Evolutionary conservation across 2,113 vertebrate genomes (phyloP).

Genomic region (Melanocharis versteri): DNA sequence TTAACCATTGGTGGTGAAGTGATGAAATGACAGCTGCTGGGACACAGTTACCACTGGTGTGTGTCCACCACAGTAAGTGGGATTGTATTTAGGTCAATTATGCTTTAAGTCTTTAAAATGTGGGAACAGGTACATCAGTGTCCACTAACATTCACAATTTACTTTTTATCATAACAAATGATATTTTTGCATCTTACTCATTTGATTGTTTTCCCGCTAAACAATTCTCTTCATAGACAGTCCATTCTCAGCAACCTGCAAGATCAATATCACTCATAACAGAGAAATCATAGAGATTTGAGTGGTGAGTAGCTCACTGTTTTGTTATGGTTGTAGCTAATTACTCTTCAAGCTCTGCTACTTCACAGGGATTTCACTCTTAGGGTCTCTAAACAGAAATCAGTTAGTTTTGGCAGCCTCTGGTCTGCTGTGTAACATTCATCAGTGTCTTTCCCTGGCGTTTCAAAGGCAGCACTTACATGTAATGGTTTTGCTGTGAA

Average conservation of each 20-base stretch:
- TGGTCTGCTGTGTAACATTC: slow-evolving; percentile 36
- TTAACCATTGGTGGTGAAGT: background rate
- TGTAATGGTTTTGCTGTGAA: slow-evolving; percentile 67
- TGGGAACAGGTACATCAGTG: background rate
- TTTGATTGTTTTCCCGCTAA: background rate
- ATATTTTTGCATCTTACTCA: background rate
- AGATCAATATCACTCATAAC: background rate
- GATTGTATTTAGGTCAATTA: background rate
- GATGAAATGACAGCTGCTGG: background rate
- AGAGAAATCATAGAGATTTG: slow-evolving; percentile 19
- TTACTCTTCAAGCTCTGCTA: slow-evolving; percentile 52
- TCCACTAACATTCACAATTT: background rate
- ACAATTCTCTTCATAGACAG: background rate
- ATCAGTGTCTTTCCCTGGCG: slow-evolving; percentile 54
- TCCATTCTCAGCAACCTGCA: background rate
- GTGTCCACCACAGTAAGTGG: background rate
- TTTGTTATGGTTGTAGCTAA: slow-evolving; percentile 61
- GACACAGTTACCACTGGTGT: background rate
- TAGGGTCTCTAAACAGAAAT: slow-evolving; percentile 60
- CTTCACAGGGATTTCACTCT: slow-evolving; percentile 57
- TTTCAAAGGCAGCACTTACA: slow-evolving; percentile 68
- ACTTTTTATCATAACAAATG: background rate
- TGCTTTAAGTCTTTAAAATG: background rate
- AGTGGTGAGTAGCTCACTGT: slow-evolving; percentile 48
- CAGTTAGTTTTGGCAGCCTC: slow-evolving; percentile 57